Base-by-base conservation (phyloP, 2,888 invertebrate genomes). In the Campoletis raptor region DNA sequence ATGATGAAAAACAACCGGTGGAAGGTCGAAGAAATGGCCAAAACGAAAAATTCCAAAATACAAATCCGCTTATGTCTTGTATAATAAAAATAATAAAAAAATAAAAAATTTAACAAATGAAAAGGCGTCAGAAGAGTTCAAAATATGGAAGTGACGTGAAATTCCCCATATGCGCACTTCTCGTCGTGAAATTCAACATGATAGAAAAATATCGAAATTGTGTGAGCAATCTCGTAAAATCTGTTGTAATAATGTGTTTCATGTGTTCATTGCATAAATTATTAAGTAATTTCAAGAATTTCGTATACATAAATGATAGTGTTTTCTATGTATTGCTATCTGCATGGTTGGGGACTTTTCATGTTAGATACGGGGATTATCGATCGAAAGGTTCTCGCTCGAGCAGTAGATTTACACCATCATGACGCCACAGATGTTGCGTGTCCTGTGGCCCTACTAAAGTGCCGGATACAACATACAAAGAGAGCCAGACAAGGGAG, bases 231-330 rank as follows among this genome's bases (percentile, higher is more conserved):
- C 30, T 61, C 61, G 61, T 42, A 57, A 45, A 48, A 48, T 24
- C 30, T 21, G 21, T 37, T 48, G 10, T 15, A 66, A 66, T 18
- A 48, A 45, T 37, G 30, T 77, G 18, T 21, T 66, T 12, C 12
- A 36, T 72, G 64, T 77, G 76, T 61, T 73, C 48, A 61, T 66
- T 70, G 72, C 52, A 81, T 77, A 72, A 85, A 72, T 85, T 18
- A 64, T 81, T 72, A 37, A 12, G 66, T 77, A 24, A 67, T 66
- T 72, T 30, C 48, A 15, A 21, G 52, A 72, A 18, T 52, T 15
- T 12, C 36, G 1, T 15, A 66, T 21, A 15, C 12, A 48, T 40
- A 36, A 81, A 45, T 69, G 12, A 70, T 66, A n/a, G 37, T 30
- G 30, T 21, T n/a, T 76, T 81, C 18, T 4, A 18, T 45, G 30